Base-by-base conservation (phyloP, 2,888 invertebrate species). In the Lasiommata megera region DNA sequence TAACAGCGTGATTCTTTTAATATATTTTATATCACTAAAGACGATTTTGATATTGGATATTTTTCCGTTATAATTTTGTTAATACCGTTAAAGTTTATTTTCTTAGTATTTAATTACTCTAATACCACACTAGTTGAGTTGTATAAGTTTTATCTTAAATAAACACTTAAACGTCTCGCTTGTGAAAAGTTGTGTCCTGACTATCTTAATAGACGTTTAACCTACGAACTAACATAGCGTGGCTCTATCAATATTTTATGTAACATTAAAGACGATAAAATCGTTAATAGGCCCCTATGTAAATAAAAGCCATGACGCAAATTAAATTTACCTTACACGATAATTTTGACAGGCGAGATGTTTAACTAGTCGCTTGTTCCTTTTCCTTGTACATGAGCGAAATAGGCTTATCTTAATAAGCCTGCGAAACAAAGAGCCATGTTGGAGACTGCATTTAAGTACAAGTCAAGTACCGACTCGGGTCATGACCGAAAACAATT, bases 371-470 rank as follows among this genome's bases (percentile, higher is more conserved):
- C 51, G 40, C 60, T 40, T 60, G 62, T 60, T 56, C 54, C 54
- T 54, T 60, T 56, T 60, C 60, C 56, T 50, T 51, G 56, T 60
- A 62, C 62, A 62, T 54, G 62, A 60, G 54, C 31, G 56, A 62
- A 54, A 62, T 62, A 62, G 54, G 62, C 60, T 62, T 62, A 62
- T 62, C 62, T 62, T 62, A 60, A 62, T 62, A 62, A 60, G 54
- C 56, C 41, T 60, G 52, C 16, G 44, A 36, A 60, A 62, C 62
- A 62, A 62, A 62, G 62, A 56, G 56, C 47, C 54, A 54, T 59
- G 41, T 53, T 53, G 40, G 44, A 53, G 57, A 48, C 34, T 47
- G 29, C 37, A 59, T 57, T 60, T 40, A 23, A 54, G 57, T 54
- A 51, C 54, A 12, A 18, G 37, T 40, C 57, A 52, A 54, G 57